Evolutionary conservation across 2,113 vertebrate genomes (phyloP).

Genomic region (Equus przewalskii): DNA sequence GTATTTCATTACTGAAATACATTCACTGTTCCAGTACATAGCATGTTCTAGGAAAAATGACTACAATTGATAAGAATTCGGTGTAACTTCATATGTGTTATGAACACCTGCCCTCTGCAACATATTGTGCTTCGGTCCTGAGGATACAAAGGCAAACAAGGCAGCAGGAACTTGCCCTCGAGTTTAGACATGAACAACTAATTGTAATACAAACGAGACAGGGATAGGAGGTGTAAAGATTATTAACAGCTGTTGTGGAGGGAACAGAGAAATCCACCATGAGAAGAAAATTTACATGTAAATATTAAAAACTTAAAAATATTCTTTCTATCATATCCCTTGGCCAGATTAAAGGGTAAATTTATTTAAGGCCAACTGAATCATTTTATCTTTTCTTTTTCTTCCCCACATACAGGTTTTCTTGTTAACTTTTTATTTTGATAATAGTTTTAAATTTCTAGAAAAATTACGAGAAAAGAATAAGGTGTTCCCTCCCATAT

Average conservation of each 20-base stretch:
- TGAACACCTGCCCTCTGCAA: not conserved
- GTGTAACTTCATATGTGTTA: not conserved
- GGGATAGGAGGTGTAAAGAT: not conserved
- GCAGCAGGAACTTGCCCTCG: not conserved
- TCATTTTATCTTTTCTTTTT: slow-evolving; percentile 14
- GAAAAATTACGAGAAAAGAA: not conserved
- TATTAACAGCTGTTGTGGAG: not conserved
- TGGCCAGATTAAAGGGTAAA: slow-evolving; percentile 3
- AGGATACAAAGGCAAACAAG: slow-evolving; percentile 4
- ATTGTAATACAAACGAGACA: not conserved
- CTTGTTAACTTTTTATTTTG: slow-evolving; percentile 10
- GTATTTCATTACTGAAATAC: not conserved
- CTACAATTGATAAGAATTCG: not conserved
- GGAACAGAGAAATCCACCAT: slow-evolving; percentile 7
- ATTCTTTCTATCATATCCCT: slow-evolving; percentile 27
- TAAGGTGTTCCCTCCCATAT: not conserved
- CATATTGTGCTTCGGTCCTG: not conserved
- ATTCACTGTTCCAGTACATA: not conserved
- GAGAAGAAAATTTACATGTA: slow-evolving; percentile 11
- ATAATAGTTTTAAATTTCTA: slow-evolving; percentile 18
- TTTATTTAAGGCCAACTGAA: slow-evolving; percentile 9
- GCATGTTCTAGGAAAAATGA: slow-evolving; percentile 23
- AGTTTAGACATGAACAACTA: not conserved
- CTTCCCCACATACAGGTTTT: not conserved
- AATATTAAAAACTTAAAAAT: slow-evolving; percentile 33